A percentile compares a stretch with the other conserved stretches of the same genome.
Evolutionary conservation across 2,113 vertebrate genomes (phyloP).

Genomic region (Malurus cyaneus): DNA sequence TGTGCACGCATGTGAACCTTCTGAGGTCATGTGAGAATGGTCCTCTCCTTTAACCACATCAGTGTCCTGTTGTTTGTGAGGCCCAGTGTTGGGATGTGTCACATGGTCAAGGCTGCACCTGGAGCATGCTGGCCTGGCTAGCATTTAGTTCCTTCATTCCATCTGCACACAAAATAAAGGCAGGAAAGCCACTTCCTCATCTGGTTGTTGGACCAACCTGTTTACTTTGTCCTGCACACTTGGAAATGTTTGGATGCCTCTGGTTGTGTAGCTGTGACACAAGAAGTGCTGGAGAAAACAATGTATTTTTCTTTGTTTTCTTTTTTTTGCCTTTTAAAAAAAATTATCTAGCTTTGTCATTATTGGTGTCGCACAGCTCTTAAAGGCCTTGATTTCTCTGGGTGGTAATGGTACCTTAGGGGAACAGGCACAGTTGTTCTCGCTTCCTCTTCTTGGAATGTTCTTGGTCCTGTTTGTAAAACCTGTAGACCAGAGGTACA

Average conservation of each 20-base stretch:
- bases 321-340: no score
- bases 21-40: accelerated
- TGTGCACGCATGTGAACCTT: neutral
- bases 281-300: neutral
- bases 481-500: neutral
- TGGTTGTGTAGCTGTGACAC: neutral
- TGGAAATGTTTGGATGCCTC: neutral
- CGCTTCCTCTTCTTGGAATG: neutral
- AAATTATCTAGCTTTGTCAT: neutral
- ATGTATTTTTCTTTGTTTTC: neutral
- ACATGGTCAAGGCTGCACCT: no score
- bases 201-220: neutral
- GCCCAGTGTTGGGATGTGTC: neutral
- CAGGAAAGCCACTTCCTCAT: neutral
- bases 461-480: neutral
- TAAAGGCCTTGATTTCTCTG: neutral
- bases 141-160: neutral
- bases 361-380: neutral
- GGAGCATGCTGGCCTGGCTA: accelerated
- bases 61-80: neutral
- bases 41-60: neutral
- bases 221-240: neutral
- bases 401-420: neutral
- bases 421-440: neutral
- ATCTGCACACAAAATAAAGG: neutral